phyloP scores from a whole-genome alignment of 2,113 vertebrate species.

The Misgurnus mizolepis region DNA sequence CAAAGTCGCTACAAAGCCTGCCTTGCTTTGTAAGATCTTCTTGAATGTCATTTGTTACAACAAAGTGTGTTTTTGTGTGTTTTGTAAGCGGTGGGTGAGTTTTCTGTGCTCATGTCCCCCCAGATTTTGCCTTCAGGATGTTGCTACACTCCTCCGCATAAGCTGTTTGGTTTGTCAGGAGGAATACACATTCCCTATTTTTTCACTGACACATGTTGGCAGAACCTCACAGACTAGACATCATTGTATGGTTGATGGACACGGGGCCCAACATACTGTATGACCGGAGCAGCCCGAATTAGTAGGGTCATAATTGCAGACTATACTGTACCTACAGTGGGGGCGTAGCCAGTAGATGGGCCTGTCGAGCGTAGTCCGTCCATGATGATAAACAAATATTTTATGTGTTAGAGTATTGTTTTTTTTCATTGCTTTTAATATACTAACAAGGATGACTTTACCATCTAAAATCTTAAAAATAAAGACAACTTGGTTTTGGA shows the following conservation, averaged over 20 bases:
- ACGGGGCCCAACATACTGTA: background rate
- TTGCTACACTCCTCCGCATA: conserved; percentile 49
- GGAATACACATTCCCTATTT: conserved; percentile 49
- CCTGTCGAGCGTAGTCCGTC: too few relatives aligned
- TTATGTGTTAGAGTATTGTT: too few relatives aligned
- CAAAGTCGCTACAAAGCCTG: background rate
- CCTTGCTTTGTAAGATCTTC: background rate
- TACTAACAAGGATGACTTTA: too few relatives aligned
- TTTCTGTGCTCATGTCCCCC: conserved; percentile 30
- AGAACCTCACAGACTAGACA: conserved; percentile 8
- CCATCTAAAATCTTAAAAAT: too few relatives aligned
- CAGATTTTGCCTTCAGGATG: conserved; percentile 42
- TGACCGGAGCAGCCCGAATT: background rate
- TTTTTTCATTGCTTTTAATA: too few relatives aligned
- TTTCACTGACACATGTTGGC: conserved; percentile 42
- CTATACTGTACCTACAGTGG: too few relatives aligned
- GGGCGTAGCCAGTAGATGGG: too few relatives aligned
- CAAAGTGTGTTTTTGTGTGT: background rate
- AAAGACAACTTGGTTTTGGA: too few relatives aligned
- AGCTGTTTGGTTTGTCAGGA: conserved; percentile 51
- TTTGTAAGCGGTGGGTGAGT: conserved; percentile 8
- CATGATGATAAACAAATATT: too few relatives aligned
- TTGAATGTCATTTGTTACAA: background rate
- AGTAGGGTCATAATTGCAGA: background rate
- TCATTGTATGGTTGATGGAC: conserved; percentile 16